phyloP scores from a whole-genome alignment of 1,140 invertebrate genomes.

The Formica selysi region DNA sequence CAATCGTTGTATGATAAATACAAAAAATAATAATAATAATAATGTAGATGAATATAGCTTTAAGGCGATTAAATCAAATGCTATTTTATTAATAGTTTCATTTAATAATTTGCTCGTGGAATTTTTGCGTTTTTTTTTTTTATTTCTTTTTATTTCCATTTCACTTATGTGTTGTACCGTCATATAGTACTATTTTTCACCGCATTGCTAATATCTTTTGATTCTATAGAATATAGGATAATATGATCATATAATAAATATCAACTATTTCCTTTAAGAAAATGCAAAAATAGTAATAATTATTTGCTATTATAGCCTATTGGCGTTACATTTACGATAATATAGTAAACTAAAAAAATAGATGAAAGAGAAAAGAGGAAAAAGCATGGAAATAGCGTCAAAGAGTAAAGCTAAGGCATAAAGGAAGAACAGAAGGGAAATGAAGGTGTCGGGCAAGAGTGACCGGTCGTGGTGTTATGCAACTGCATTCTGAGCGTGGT shows the following conservation, averaged over 20 bases:
- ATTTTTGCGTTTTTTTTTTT: not conserved
- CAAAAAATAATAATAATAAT: too few relatives aligned
- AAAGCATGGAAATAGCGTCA: not conserved
- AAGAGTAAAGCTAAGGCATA: constrained; percentile 13
- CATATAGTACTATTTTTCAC: not conserved
- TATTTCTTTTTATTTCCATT: not conserved
- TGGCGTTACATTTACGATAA: not conserved
- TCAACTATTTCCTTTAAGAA: not conserved
- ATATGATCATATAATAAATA: not conserved
- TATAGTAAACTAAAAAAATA: not conserved
- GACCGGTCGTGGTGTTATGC: constrained; percentile 68
- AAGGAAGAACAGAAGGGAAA: constrained; percentile 33
- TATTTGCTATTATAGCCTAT: not conserved
- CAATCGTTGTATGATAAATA: not conserved
- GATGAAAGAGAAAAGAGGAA: not conserved
- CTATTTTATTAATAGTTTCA: not conserved
- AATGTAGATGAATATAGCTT: not conserved
- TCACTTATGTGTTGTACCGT: not conserved
- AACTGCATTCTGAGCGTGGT: constrained; percentile 73
- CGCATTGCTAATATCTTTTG: not conserved
- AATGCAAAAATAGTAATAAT: not conserved
- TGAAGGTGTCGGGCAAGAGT: constrained; percentile 30
- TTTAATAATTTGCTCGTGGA: not conserved
- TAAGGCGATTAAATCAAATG: not conserved
- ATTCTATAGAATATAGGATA: not conserved